A percentile compares a stretch with the other conserved stretches of the same genome.
Conservation (phyloP, 2,797 vertebrate genomes). For the Sebastes itinus region DNA sequence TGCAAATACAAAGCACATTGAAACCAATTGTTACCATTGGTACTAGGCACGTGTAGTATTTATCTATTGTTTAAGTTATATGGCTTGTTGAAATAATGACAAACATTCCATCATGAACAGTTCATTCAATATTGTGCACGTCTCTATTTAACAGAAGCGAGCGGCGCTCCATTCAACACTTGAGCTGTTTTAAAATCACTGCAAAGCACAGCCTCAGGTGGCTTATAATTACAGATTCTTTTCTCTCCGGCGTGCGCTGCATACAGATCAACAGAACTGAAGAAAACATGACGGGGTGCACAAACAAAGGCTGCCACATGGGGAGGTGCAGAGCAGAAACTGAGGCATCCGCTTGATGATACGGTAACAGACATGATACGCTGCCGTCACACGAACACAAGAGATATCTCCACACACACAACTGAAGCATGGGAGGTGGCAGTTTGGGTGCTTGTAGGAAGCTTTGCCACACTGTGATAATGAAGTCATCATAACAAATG, state of each 20-base stretch:
- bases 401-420: not conserved
- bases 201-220: slow-evolving; percentile 24
- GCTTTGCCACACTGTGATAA: not conserved
- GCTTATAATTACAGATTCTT: slow-evolving; percentile 37
- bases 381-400: not conserved
- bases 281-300: slow-evolving; percentile 1
- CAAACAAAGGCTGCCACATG: slow-evolving; percentile 26
- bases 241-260: slow-evolving; percentile 8
- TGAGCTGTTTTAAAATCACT: slow-evolving; percentile 14
- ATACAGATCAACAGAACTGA: slow-evolving; percentile 33
- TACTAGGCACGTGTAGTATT: not conserved
- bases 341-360: slow-evolving; percentile 4
- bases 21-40: not conserved
- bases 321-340: slow-evolving; percentile 6
- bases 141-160: not conserved
- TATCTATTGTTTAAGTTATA: not conserved
- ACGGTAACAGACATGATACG: not conserved
- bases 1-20: not conserved
- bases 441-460: not conserved
- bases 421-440: not conserved
- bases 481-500: not conserved
- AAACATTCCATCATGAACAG: not conserved
- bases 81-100: not conserved
- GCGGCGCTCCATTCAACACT: slow-evolving; percentile 1
- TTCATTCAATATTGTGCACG: not conserved